Evolutionary conservation across 2,888 invertebrate genomes (phyloP), one percentile per base, ranked within the genome.

Genomic region (Drosophila differens): DNA sequence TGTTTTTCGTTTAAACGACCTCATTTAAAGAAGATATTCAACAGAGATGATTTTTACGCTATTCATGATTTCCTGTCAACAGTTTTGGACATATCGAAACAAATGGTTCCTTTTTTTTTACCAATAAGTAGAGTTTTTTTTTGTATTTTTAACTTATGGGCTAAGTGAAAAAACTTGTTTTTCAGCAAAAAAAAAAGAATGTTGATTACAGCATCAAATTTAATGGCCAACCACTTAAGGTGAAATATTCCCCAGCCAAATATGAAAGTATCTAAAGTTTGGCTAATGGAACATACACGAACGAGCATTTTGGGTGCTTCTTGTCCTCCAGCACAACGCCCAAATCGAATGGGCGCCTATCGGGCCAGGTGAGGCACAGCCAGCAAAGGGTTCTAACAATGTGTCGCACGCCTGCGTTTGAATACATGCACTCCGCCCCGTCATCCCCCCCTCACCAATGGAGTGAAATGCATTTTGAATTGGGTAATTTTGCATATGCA

Each of bases 391-490:
- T 70, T 65, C 37, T 35, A 47, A 67, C 63, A 62, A 59, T 65
- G 76, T 62, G 64, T 35, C 30, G 14, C 39, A 35, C 32, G 67
- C 72, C 69, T 54, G 55, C 70, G 69, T 57, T 70, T 53, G 53
- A 72, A 82, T 84, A 86, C 76, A 85, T 87, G 85, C 65, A 35
- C 35, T 35, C 14, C 35, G 14, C 25, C 22, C 39, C 22, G 16
- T 19, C 28, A 16, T 14, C 1, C 51, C 69, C 60, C 63, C 52
- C 10, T 6, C n/a, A 28, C 14, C 76, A 87, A 84, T 84, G 85
- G 87, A 84, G 66, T 74, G 58, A 76, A 86, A 87, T 89, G 89
- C 89, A 86, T 86, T 85, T 87, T 55, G 55, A 82, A 89, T 89
- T 84, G 80, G 74, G 73, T 82, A 89, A 86, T 89, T 87, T 84